A percentile compares a stretch with the other conserved stretches of the same genome.
These are phyloP conservation scores for Cotesia typhae DNA, from an alignment of 1,140 invertebrate species.

Conservation along the genomic window DNA sequence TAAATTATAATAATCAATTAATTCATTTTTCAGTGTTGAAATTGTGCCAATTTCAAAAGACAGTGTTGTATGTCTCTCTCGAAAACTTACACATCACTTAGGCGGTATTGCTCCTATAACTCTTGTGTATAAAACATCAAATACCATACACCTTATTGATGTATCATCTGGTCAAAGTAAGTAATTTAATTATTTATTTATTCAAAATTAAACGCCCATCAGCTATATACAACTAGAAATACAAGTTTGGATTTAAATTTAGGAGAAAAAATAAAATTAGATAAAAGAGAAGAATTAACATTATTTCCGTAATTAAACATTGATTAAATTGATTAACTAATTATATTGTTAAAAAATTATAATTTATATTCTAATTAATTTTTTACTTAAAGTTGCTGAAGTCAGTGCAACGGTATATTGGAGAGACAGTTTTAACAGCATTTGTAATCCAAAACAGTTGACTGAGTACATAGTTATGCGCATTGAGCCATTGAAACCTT, in stretches of 20 bases:
- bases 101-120: slow-evolving; percentile 94
- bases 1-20: not conserved
- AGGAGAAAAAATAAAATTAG: too few relatives aligned
- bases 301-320: too few relatives aligned
- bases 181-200: slow-evolving; percentile 31
- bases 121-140: slow-evolving; percentile 89
- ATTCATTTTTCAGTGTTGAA: slow-evolving; percentile 72
- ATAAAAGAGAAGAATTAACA: too few relatives aligned
- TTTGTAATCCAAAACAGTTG: slow-evolving; percentile 91
- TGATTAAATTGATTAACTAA: too few relatives aligned
- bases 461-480: slow-evolving; percentile 96
- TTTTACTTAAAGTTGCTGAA: slow-evolving; percentile 78
- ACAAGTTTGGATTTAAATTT: too few relatives aligned
- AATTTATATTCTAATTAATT: slow-evolving; percentile 8
- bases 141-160: slow-evolving; percentile 92
- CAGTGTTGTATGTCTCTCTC: slow-evolving; percentile 92
- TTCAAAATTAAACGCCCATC: too few relatives aligned
- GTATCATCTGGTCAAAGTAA: slow-evolving; percentile 89
- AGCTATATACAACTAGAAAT: too few relatives aligned
- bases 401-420: slow-evolving; percentile 84
- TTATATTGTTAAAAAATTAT: slow-evolving; percentile 8
- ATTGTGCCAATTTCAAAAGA: slow-evolving; percentile 97
- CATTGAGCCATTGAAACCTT: slow-evolving; percentile 83
- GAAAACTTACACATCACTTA: slow-evolving; percentile 85
- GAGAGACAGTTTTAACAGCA: slow-evolving; percentile 83